Base-by-base conservation (phyloP, 53 echinoderm and acorn worm genomes). In the Echinarachnius parma region DNA sequence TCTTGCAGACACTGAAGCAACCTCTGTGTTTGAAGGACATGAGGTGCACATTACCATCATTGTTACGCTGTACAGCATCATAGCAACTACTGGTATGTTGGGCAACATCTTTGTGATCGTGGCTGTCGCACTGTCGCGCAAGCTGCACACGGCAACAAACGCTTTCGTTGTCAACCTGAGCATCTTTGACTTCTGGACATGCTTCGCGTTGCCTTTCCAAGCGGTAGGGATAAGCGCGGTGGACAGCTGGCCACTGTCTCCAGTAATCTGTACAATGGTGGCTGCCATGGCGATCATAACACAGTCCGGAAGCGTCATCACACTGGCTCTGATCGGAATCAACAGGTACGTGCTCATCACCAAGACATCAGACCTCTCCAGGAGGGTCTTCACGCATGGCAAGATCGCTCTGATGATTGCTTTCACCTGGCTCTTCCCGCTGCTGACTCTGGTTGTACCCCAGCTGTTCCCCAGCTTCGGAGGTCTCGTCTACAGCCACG, bases 91-190 rank as follows among this genome's bases (percentile, higher is more conserved):
- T 1, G 77, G 77, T 16, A 24, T 77, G 35, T 20, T 77, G 16
- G 77, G 77, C 1, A 77, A 77, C 34, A 77, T 60, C 22, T 62
- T 77, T 61, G 77, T 77, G 13, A 16, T 62, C 2, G 60, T 77
- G 8, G 61, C 77, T 10, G 61, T 77, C 15, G 48, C 49, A 10
- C 77, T 77, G 29, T 77, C 77, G 1, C 45, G 34, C 4, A 77
- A 77, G 33, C 61, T 77, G 22, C 77, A 62, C 34, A 77, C 62
- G 18, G 34, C 26, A 19, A 77, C 77, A 49, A 77, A 77, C 30
- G 48, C 28, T 27, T 61, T 77, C 29, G 77, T 77, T 23, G 46
- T 77, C 24, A 61, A 77, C 9, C 50, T 77, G 31, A 61, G 61
- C 11, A 7, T 77, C 26, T 48, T 54, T 36, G 77, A 77, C 27